Percentiles rank a stretch among this genome's conserved stretches.
Conservation (phyloP, 2,888 invertebrate genomes). For the Pseudococcus viburni region DNA sequence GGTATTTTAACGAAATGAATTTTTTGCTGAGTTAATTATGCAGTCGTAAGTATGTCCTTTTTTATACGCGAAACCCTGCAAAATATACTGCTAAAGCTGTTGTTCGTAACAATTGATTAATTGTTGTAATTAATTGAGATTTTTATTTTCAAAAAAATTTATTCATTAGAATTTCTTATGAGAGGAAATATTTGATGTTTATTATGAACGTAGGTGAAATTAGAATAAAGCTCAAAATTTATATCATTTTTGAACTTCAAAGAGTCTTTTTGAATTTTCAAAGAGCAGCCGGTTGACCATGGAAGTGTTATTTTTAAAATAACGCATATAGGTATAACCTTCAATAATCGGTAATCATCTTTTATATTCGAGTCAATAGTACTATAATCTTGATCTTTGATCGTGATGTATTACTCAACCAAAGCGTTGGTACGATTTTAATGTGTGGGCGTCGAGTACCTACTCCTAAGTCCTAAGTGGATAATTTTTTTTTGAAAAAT, state of each 20-base stretch:
- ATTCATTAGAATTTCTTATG: no score
- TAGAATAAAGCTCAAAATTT: neutral
- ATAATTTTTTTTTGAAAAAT: no score
- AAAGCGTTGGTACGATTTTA: neutral
- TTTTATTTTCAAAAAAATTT: neutral
- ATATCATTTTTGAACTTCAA: neutral
- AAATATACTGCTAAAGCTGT: no score
- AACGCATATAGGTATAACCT: neutral
- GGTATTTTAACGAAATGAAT: neutral
- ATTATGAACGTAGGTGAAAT: neutral
- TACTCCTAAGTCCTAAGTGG: neutral
- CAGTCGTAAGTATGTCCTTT: neutral
- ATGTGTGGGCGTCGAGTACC: neutral
- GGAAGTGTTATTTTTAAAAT: constrained; percentile 51
- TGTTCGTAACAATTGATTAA: neutral
- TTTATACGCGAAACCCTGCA: neutral
- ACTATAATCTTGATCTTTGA: constrained; percentile 19
- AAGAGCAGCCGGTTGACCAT: constrained; percentile 20
- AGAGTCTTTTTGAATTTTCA: constrained; percentile 17
- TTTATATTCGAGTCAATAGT: constrained; percentile 23
- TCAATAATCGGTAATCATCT: constrained; percentile 56
- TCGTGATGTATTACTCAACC: constrained; percentile 42
- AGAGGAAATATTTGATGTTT: no score
- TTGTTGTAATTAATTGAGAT: neutral
- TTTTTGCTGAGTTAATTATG: neutral